Evolutionary conservation across 2,797 vertebrate species (phyloP).

Genomic region (Xenopus petersii): DNA sequence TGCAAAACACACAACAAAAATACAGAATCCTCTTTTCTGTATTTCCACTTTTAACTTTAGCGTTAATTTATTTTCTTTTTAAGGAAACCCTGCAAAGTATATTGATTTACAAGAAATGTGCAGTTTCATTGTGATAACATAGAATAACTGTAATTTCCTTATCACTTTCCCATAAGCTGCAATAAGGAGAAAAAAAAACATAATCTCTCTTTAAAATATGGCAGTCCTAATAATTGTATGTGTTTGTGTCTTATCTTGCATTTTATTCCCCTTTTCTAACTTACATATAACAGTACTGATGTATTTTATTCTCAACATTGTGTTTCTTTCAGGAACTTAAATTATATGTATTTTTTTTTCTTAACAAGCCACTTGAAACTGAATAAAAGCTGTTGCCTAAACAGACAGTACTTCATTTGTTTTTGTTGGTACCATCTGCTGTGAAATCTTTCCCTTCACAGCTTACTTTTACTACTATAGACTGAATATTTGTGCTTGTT

Average conservation of each 20-base stretch:
- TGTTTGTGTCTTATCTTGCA: conserved; percentile 57
- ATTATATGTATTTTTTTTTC: conserved; percentile 68
- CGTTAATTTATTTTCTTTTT: conserved; percentile 52
- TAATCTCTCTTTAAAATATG: conserved; percentile 59
- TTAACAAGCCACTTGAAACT: conserved; percentile 70
- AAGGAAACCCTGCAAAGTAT: conserved; percentile 17
- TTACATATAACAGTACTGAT: conserved; percentile 62
- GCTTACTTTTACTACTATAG: conserved; percentile 67
- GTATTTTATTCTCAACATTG: conserved; percentile 56
- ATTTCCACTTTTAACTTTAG: conserved; percentile 40
- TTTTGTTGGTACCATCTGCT: conserved; percentile 67
- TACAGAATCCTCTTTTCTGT: conserved; percentile 54
- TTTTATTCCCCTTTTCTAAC: conserved; percentile 58
- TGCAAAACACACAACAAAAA: neutral
- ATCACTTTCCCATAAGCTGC: conserved; percentile 63
- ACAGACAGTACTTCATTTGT: conserved; percentile 71
- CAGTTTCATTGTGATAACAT: conserved; percentile 56
- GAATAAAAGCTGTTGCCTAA: conserved; percentile 76
- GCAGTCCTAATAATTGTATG: conserved; percentile 64
- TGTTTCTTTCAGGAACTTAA: conserved; percentile 63
- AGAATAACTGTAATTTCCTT: conserved; percentile 65
- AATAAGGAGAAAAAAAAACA: conserved; percentile 50
- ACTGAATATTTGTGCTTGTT: conserved; percentile 67
- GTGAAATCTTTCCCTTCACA: conserved; percentile 63
- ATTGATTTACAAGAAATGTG: neutral